Evolutionary conservation across 2,888 invertebrate species (phyloP), one percentile per base, ranked within the genome.

Genomic region (Plagiodera versicolora): DNA sequence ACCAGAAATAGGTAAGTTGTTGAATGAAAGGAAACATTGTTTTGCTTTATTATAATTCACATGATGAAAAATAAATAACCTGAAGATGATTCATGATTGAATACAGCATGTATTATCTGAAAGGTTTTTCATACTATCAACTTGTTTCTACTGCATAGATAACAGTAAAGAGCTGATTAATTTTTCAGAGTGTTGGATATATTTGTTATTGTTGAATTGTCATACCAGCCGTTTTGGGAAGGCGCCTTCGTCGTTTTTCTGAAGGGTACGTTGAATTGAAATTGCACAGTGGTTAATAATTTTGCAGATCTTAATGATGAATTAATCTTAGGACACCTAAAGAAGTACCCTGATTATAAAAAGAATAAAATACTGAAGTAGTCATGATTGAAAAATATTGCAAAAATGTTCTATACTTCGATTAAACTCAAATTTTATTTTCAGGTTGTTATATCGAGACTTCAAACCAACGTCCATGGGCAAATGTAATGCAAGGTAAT

Each of bases 311-410:
- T 45, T 3, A 10, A 58, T 59, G 53, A 56, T 63, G 53, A 60
- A 24, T 56, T 47, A 59, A 39, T 48, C 63, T 64, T 64, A 64
- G 63, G 63, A 64, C 63, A 64, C 63, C 63, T 64, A 64, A 64
- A 46, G 55, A 64, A 58, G 56, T 44, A 54, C 63, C 58, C 52
- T 64, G 63, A 64, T 64, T 64, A 64, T 24, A 49, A 60, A 53
- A 9, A 32, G 11, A 10, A 30, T 16, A 8, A 28, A 47, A 24
- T 28, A 16, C 14, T 50, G 50, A 50, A 11, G 1, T 24, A 9
- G n/a, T 48, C 11, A 48, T 19, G 5, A n/a, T 48, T 0, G 0
- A 11, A 0, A 48, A 19, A 48, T 9, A 10, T 48, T 20, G 1
- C 24, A 20, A 47, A 5, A 47, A 18, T 47, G 2, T 19, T 18